phyloP scores from a whole-genome alignment of 2,797 vertebrate species.

The Novumbra hubbsi region DNA sequence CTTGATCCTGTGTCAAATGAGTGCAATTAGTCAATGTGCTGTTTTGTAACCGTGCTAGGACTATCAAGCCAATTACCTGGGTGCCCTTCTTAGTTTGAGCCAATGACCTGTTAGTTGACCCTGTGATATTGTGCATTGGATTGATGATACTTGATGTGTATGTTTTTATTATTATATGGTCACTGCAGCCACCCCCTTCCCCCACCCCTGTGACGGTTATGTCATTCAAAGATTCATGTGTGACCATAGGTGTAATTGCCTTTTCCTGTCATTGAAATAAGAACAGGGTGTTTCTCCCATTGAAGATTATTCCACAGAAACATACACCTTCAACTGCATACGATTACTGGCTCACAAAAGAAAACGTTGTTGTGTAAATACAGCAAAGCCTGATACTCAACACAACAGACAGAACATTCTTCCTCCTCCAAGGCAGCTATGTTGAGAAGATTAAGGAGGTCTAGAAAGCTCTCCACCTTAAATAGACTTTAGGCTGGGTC shows the following conservation, averaged over 20 bases:
- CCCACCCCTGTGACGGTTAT: neutral
- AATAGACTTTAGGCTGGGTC: too few relatives aligned
- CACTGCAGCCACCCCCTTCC: too few relatives aligned
- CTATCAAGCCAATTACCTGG: neutral
- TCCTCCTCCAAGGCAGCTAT: neutral
- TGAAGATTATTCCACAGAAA: neutral
- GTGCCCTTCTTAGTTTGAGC: neutral
- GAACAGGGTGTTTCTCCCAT: neutral
- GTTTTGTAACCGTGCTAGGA: neutral
- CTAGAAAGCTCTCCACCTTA: neutral
- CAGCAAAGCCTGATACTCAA: neutral
- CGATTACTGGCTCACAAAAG: neutral
- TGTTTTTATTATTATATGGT: too few relatives aligned
- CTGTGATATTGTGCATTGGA: neutral
- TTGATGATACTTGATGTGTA: neutral
- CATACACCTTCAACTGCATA: neutral
- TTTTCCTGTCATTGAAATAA: slow-evolving; percentile 1
- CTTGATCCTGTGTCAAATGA: neutral
- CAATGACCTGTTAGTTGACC: neutral
- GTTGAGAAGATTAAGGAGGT: neutral
- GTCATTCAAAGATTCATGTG: neutral
- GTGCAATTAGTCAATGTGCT: neutral
- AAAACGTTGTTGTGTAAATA: too few relatives aligned
- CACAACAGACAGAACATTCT: neutral
- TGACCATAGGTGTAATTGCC: neutral